A percentile compares a stretch with the other conserved stretches of the same genome.
Conservation (phyloP, 2,113 vertebrate species). For the Tragelaphus scriptus region DNA sequence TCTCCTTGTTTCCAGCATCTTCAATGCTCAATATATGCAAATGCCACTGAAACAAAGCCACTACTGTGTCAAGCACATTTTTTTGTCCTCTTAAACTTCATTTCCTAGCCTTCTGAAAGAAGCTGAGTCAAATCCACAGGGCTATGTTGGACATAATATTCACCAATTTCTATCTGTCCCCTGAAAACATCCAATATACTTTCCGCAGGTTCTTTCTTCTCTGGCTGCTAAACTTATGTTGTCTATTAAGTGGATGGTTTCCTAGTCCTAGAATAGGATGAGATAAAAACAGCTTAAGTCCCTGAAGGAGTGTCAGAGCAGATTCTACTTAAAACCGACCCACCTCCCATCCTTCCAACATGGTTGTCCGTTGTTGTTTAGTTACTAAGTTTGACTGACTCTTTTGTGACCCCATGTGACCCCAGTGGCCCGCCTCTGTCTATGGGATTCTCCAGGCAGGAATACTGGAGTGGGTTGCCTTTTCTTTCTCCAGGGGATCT, state of each 20-base stretch:
- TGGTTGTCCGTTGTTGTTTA: not conserved
- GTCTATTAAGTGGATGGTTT: not conserved
- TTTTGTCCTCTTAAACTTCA: not conserved
- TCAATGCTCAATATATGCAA: not conserved
- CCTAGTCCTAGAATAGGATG: not conserved
- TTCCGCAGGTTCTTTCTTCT: not conserved
- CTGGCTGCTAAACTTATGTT: not conserved
- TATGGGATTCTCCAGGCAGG: not conserved
- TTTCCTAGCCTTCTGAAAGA: not conserved
- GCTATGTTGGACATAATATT: not conserved
- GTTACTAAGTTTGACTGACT: not conserved
- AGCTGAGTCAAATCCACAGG: not conserved
- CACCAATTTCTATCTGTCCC: no score
- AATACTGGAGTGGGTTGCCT: not conserved
- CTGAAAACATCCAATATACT: not conserved
- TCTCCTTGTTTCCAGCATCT: not conserved
- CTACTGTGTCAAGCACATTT: not conserved
- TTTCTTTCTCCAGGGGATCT: not conserved
- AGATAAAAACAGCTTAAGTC: not conserved
- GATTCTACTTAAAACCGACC: not conserved
- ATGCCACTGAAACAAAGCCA: not conserved
- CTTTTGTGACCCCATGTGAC: not conserved
- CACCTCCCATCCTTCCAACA: not conserved
- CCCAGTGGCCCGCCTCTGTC: not conserved
- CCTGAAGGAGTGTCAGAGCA: not conserved